phyloP scores from a whole-genome alignment of 2,113 vertebrate species.

The Sander vitreus region DNA sequence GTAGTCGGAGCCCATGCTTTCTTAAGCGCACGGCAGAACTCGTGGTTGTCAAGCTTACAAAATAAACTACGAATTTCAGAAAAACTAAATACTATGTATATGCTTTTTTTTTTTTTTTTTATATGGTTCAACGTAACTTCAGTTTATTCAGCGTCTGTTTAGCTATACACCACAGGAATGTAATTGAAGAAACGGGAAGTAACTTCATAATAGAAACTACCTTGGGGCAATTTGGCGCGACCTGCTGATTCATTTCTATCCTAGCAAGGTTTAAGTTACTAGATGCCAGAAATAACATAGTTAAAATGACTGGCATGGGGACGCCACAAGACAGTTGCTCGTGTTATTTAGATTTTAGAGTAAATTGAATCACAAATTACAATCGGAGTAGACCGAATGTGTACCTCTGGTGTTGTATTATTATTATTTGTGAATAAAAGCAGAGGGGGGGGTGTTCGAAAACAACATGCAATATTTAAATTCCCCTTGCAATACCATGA shows the following conservation, averaged over 20 bases:
- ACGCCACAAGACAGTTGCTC: not conserved
- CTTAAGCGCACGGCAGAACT: slow-evolving; percentile 32
- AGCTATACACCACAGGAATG: not conserved
- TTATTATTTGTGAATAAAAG: too few relatives aligned
- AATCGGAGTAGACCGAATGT: not conserved
- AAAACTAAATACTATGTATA: not conserved
- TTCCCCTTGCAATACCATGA: too few relatives aligned
- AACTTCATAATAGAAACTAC: slow-evolving; percentile 38
- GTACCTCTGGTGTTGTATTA: not conserved
- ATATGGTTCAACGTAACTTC: accelerated
- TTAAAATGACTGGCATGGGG: not conserved
- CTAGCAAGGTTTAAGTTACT: not conserved
- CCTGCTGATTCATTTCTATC: slow-evolving; percentile 29
- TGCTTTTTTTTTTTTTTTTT: accelerated
- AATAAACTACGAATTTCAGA: not conserved
- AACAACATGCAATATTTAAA: too few relatives aligned
- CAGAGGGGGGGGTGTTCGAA: too few relatives aligned
- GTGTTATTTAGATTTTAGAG: not conserved
- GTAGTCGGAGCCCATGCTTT: slow-evolving; percentile 49
- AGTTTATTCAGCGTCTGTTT: not conserved
- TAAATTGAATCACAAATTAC: not conserved
- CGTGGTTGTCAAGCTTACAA: slow-evolving; percentile 22
- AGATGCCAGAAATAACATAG: not conserved
- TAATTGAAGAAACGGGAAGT: slow-evolving; percentile 28
- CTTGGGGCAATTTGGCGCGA: not conserved